Evolutionary conservation across 2,888 invertebrate species (phyloP).

Genomic region (Chelonus formosanus): DNA sequence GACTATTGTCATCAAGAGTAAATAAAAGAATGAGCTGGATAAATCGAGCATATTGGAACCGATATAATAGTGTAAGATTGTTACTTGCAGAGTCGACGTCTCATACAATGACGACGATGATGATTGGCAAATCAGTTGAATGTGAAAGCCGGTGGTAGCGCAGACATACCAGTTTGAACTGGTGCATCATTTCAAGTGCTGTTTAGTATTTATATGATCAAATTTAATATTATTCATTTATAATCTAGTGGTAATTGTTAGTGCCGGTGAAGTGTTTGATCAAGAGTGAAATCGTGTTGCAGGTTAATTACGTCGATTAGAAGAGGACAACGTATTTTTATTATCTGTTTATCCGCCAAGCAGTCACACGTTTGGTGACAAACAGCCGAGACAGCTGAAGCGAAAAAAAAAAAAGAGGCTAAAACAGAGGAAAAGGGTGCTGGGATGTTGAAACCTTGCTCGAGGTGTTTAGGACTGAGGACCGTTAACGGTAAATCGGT

Average conservation of each 20-base stretch:
- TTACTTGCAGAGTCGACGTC: neutral
- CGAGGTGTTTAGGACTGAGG: slow-evolving; percentile 52
- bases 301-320: neutral
- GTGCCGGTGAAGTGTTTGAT: slow-evolving; percentile 7
- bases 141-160: slow-evolving; percentile 20
- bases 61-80: slow-evolving; percentile 2
- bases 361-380: too few species aligned
- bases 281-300: slow-evolving; percentile 4
- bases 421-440: slow-evolving; percentile 16
- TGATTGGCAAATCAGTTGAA: slow-evolving; percentile 12
- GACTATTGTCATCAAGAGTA: neutral
- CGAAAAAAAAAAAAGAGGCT: neutral
- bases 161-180: slow-evolving; percentile 3
- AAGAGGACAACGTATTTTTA: too few species aligned
- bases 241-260: neutral
- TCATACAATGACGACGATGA: slow-evolving; percentile 2
- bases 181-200: neutral
- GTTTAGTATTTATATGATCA: slow-evolving; percentile 4
- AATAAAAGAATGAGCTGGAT: slow-evolving; percentile 15
- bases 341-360: too few species aligned
- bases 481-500: slow-evolving; percentile 50
- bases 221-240: neutral
- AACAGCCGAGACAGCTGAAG: too few species aligned
- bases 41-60: slow-evolving; percentile 19
- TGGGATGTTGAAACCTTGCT: slow-evolving; percentile 41